phyloP scores from a whole-genome alignment of 2,797 vertebrate genomes.

The Trachurus trachurus region DNA sequence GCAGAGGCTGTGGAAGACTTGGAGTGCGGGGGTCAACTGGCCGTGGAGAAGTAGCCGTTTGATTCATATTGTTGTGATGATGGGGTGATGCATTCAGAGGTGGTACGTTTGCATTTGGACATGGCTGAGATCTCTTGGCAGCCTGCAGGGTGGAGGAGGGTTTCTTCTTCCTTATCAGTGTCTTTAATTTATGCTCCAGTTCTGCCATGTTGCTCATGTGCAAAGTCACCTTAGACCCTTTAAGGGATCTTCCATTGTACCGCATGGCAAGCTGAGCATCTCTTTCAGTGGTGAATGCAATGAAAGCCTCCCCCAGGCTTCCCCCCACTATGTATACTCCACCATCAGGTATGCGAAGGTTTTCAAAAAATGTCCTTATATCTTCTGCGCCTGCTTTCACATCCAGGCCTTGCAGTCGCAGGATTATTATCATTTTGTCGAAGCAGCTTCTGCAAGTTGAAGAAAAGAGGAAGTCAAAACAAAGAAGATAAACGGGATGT shows the following conservation, averaged over 20 bases:
- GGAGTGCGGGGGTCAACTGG: constrained; percentile 4
- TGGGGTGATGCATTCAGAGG: neutral
- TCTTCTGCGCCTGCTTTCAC: constrained; percentile 90
- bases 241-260: constrained; percentile 87
- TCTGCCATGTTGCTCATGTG: constrained; percentile 92
- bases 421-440: constrained; percentile 90
- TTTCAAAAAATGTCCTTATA: constrained; percentile 92
- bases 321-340: constrained; percentile 96
- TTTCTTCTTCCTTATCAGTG: constrained; percentile 77
- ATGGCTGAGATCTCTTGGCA: constrained; percentile 34
- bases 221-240: constrained; percentile 88
- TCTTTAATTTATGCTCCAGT: constrained; percentile 89
- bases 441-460: constrained; percentile 40
- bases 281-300: constrained; percentile 91
- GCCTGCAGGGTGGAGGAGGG: constrained; percentile 53
- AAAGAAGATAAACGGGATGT: fast-evolving
- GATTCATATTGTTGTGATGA: constrained; percentile 19
- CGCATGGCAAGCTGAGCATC: constrained; percentile 91
- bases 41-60: constrained; percentile 51
- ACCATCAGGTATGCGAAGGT: constrained; percentile 92
- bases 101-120: constrained; percentile 49
- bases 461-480: neutral
- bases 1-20: neutral
- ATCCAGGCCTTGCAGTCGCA: constrained; percentile 93
- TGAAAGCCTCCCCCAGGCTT: constrained; percentile 92